Base-by-base conservation (phyloP, 2,888 invertebrate genomes). In the Hemaris fuciformis region DNA sequence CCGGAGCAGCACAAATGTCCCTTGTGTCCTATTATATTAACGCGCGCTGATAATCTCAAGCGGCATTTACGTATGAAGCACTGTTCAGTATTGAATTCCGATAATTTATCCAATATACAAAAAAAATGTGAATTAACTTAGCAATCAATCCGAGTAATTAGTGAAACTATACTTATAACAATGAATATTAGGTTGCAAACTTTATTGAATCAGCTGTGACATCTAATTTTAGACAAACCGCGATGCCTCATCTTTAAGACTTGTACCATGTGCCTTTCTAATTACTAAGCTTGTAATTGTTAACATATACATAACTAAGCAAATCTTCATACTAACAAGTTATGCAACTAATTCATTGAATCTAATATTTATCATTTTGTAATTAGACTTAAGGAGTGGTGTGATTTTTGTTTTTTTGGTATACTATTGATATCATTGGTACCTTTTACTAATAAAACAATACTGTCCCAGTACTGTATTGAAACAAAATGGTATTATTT, bases 31-130 rank as follows among this genome's bases (percentile, higher is more conserved):
- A 94, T 94, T 68, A 92, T 93, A 61, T 93, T 95, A 75, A 95
- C 95, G 48, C 89, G 95, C 65, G 95, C 94, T 68, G 95, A 95
- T 81, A 95, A 95, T 81, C 93, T 95, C 77, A 95, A 95, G 85
- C 92, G 94, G 63, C 95, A 95, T 81, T 93, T 95, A 68, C 93
- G 93, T 73, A 93, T 93, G 85, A 95, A 95, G 83, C 95, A 95
- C 80, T 87, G 88, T 66, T 84, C 87, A 41, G 84, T 87, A 46
- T 73, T 92, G 68, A 82, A 82, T 38, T 80, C 85, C n/a, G 83
- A 82, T 67, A 90, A 87, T 68, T 69, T 88, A 63, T 79, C 85
- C 13, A 91, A 91, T 75, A 90, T 91, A 70, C 84, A 88, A 71
- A 82, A 84, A 23, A 81, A 84, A 73, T 86, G 84, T 79, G 84